phyloP scores from a whole-genome alignment of 2,113 vertebrate genomes.

The Micromys minutus region DNA sequence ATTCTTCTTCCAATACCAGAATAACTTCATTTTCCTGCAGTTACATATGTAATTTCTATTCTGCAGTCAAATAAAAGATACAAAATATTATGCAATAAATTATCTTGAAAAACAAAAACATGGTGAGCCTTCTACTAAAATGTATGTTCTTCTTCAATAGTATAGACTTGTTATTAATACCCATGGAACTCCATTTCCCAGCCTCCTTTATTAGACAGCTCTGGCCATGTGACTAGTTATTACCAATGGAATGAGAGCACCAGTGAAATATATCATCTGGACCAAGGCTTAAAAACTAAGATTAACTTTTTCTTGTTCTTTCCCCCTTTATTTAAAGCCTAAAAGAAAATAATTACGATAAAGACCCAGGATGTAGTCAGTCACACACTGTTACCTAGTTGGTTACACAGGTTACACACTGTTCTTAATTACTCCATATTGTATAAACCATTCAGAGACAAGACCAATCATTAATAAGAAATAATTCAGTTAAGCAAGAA shows the following conservation, averaged over 20 bases:
- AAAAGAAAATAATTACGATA: not conserved
- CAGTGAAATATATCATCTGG: not conserved
- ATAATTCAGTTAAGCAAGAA: conserved; percentile 22
- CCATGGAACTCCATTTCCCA: not conserved
- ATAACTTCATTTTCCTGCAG: conserved; percentile 91
- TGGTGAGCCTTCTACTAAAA: conserved; percentile 30
- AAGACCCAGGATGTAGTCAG: not conserved
- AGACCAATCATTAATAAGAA: conserved; percentile 26
- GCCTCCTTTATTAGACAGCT: not conserved
- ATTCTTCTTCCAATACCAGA: conserved; percentile 89
- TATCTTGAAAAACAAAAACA: conserved; percentile 88
- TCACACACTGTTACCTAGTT: too few relatives aligned
- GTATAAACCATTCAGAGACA: not conserved
- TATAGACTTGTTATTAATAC: not conserved
- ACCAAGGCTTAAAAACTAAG: conserved; percentile 16
- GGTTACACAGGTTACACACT: too few relatives aligned
- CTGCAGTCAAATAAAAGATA: conserved; percentile 91
- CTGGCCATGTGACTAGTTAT: not conserved
- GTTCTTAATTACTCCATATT: too few relatives aligned
- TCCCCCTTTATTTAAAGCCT: not conserved
- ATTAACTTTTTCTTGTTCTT: not conserved
- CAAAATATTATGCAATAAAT: conserved; percentile 94
- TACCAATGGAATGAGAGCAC: not conserved
- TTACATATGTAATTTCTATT: conserved; percentile 91
- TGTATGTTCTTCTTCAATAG: not conserved